phyloP scores from a whole-genome alignment of 2,113 vertebrate species.

The Neofelis nebulosa region DNA sequence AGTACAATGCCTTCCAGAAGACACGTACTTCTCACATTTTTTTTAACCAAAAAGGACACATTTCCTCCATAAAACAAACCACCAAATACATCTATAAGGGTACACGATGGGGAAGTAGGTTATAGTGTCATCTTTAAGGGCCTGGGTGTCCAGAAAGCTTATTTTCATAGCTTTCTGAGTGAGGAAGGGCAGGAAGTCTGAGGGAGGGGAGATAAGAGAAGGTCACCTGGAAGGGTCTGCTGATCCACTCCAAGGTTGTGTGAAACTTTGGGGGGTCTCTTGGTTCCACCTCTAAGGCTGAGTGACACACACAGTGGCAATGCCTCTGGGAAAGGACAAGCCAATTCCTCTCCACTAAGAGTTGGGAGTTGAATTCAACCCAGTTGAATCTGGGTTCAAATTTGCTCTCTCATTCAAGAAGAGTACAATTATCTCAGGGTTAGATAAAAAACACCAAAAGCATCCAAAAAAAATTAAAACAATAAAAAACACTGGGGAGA shows the following conservation, averaged over 20 bases:
- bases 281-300: background rate
- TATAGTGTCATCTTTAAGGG: background rate
- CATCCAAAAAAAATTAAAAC: background rate
- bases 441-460: background rate
- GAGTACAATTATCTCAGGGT: background rate
- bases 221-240: background rate
- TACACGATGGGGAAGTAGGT: background rate
- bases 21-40: background rate
- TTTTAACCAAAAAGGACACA: conserved; percentile 9
- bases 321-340: background rate
- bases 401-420: background rate
- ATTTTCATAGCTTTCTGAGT: background rate
- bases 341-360: background rate
- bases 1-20: background rate
- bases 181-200: background rate
- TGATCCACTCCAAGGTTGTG: background rate
- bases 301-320: background rate
- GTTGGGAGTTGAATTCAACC: too few relatives aligned
- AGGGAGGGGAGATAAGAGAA: background rate
- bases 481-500: background rate
- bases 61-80: conserved; percentile 24
- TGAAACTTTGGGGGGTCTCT: background rate
- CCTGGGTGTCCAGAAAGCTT: background rate
- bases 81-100: background rate
- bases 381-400: background rate